Conservation (phyloP, 2,888 invertebrate species). For the Cyclophora punctaria region DNA sequence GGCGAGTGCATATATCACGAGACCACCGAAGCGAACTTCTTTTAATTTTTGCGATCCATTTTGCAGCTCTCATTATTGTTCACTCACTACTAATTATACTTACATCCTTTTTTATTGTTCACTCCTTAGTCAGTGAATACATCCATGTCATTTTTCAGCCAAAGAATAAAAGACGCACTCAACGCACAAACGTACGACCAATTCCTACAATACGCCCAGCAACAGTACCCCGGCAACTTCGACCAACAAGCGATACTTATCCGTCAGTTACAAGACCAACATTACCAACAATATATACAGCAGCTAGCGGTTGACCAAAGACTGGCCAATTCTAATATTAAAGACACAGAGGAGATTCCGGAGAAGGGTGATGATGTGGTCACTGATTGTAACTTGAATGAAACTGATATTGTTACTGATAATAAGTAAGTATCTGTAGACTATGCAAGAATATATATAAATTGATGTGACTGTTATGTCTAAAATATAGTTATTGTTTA, state of each 20-base stretch:
- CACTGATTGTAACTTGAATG: conserved; percentile 53
- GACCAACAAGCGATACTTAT: conserved; percentile 96
- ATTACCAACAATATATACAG: conserved; percentile 99
- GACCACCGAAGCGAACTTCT: too few species aligned
- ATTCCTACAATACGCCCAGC: conserved; percentile 93
- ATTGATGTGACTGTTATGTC: too few species aligned
- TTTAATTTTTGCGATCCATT: too few species aligned
- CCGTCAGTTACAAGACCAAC: conserved; percentile 96
- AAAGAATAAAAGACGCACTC: conserved; percentile 95
- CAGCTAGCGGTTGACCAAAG: conserved; percentile 81
- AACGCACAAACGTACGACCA: conserved; percentile 94
- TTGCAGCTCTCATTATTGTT: too few species aligned
- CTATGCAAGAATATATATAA: background rate
- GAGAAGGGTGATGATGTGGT: conserved; percentile 29
- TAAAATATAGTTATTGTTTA: too few species aligned
- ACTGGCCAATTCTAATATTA: conserved; percentile 52
- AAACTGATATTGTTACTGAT: conserved; percentile 38
- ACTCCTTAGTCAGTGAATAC: too few species aligned
- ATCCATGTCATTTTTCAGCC: conserved; percentile 51
- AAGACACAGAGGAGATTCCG: conserved; percentile 28
- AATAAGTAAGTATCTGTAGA: conserved; percentile 45
- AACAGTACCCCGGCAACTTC: conserved; percentile 90
- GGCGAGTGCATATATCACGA: too few species aligned
- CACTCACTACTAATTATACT: too few species aligned
- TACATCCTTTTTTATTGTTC: too few species aligned